These are phyloP conservation scores for Girardia tigrina DNA, from an alignment of 2,888 invertebrate species.

Conservation along the genomic window DNA sequence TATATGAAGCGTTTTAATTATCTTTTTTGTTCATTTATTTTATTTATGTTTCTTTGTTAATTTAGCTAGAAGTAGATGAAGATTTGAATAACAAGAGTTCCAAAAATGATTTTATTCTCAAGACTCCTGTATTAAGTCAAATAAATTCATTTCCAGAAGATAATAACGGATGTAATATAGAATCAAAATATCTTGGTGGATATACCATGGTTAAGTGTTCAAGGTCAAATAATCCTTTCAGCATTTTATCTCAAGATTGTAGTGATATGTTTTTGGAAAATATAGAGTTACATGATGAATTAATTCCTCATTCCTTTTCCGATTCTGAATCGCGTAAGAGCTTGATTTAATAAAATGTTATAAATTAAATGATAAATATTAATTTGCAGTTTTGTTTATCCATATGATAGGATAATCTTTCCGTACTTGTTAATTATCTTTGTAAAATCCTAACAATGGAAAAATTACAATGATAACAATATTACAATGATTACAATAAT, in stretches of 20 bases:
- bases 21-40: too few species aligned
- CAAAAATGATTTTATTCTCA: conserved; percentile 3
- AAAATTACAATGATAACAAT: too few species aligned
- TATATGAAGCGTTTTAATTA: too few species aligned
- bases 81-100: neutral
- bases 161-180: neutral
- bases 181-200: neutral
- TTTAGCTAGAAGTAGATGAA: conserved; percentile 1
- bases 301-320: neutral
- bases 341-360: neutral
- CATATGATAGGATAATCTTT: neutral
- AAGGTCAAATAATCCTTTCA: neutral
- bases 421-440: neutral
- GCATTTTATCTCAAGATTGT: neutral
- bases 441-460: too few species aligned
- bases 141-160: neutral
- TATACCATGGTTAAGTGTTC: neutral
- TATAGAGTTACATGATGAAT: neutral
- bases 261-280: neutral
- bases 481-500: neutral
- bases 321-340: conserved; percentile 1
- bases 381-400: neutral
- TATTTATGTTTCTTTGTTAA: too few species aligned
- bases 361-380: neutral
- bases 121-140: neutral